Evolutionary conservation across 2,888 invertebrate genomes (phyloP), one percentile per base, ranked within the genome.

Genomic region (Erynnis tages): DNA sequence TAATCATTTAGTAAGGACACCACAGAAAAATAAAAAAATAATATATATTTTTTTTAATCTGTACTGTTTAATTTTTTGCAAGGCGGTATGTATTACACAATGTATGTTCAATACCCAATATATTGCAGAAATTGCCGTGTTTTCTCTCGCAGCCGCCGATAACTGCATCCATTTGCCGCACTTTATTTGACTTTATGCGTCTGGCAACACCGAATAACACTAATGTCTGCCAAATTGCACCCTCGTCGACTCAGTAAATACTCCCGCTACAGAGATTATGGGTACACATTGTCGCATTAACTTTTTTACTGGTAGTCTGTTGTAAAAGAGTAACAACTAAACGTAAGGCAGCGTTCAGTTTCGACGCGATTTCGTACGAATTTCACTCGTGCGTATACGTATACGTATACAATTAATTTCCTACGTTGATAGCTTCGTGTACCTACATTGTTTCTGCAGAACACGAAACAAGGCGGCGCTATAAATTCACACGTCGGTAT

Each of bases 401-500:
- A n/a, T n/a, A n/a, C n/a, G n/a, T n/a, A n/a, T n/a, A n/a, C n/a
- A n/a, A n/a, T n/a, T n/a, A n/a, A n/a, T n/a, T n/a, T n/a, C n/a
- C n/a, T n/a, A n/a, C n/a, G n/a, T n/a, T n/a, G n/a, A n/a, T n/a
- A n/a, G n/a, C n/a, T n/a, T n/a, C n/a, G n/a, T 14, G 32, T 11
- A 32, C 21, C 43, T 23, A 45, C 19, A 50, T 35, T 50, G 32
- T 41, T 41, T 41, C 19, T 30, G 16, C 40, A 23, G 4, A 49
- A 23, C 19, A 43, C 30, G 10, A 23, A 49, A 41, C 16, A 27
- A 34, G 34, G 41, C 34, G 17, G 21, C n/a, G 41, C 47, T 41
- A 79, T 79, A 79, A 79, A 79, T 79, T 73, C 66, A 62, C 73
- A 61, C 72, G 60, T 65, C 54, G 67, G 62, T 60, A 68, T 74